Base-by-base conservation (phyloP, 92 coral and sea anemone genomes). In the Siderastrea radians region DNA sequence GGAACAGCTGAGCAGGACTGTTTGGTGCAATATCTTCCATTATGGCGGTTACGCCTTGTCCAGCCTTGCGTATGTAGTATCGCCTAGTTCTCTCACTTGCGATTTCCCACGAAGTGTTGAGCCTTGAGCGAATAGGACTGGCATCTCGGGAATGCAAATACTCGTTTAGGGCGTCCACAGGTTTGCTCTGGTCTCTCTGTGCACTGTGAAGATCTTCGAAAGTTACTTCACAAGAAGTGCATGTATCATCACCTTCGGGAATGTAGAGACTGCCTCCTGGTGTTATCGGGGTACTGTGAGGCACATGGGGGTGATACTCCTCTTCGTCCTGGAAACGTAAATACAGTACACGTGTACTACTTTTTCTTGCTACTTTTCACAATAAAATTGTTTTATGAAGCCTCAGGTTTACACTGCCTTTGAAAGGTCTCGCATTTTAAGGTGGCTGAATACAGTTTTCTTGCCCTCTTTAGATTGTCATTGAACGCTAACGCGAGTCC, bases 101-200 rank as follows among this genome's bases (percentile, higher is more conserved):
- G 53, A 46, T 87, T 38, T 86, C 90, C 93, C 82, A 60, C 48
- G 91, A 80, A 81, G 81, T 67, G 87, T 65, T 86, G 50, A 90
- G 85, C 89, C 91, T 90, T 51, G 93, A 90, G 59, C 88, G 88
- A 78, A 91, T 75, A 60, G 88, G 94, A 78, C 94, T 91, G 88
- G 58, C 57, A 60, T 90, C 91, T 68, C 91, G 88, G 46, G 87
- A 86, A 48, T 81, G 82, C 87, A 90, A 86, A 80, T 90, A 90
- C 77, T 44, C 82, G 62, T 90, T 90, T 49, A 90, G 93, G 53
- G 87, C 88, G 12, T 87, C 91, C 53, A 51, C 80, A 80, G 91
- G 81, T 47, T 79, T 80, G 77, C 48, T 71, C 77, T 87, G 86
- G 13, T 59, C 86, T 13, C 8, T 1, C 72, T 70, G 75, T 50